These are phyloP conservation scores for Agelas oroides DNA, from an alignment of 37 sponge, comb jelly and placozoan species.

Conservation along the genomic window DNA sequence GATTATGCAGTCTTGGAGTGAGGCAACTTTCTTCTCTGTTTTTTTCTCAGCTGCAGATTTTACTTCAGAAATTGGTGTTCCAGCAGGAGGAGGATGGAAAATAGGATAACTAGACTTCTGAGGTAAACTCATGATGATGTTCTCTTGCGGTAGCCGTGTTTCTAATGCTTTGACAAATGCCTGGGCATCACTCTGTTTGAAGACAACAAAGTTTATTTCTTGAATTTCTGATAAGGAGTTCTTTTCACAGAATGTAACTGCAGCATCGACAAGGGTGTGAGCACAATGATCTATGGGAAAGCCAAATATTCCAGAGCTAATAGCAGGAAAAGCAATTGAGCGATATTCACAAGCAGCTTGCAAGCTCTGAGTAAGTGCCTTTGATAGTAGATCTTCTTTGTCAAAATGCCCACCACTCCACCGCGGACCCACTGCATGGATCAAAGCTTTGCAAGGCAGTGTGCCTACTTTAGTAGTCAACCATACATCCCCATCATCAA, in stretches of 20 bases:
- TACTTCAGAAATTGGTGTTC: no score
- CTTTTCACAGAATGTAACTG: slow-evolving; percentile 16
- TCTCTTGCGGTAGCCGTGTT: background rate
- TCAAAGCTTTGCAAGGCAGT: slow-evolving; percentile 63
- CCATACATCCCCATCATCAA: slow-evolving; percentile 58
- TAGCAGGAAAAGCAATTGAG: slow-evolving; percentile 68
- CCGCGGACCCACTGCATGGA: slow-evolving; percentile 75
- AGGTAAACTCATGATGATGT: background rate
- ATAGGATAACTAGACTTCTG: no score
- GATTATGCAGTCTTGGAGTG: background rate
- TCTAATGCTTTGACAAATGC: slow-evolving; percentile 12
- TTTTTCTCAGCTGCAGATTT: no score
- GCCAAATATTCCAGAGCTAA: slow-evolving; percentile 78
- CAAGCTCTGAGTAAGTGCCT: slow-evolving; percentile 15
- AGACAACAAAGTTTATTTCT: slow-evolving; percentile 54
- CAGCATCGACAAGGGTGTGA: slow-evolving; percentile 26
- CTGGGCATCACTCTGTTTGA: background rate
- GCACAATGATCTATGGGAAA: slow-evolving; percentile 67
- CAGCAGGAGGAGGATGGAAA: no score
- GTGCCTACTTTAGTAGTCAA: slow-evolving; percentile 42
- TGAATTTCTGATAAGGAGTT: background rate
- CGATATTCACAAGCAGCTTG: slow-evolving; percentile 14
- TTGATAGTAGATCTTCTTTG: slow-evolving; percentile 29
- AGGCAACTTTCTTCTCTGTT: background rate
- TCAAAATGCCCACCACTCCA: slow-evolving; percentile 17